These are phyloP conservation scores for Imbricaverruca yamaguchii DNA, from an alignment of 2,888 invertebrate genomes.

Conservation along the genomic window DNA sequence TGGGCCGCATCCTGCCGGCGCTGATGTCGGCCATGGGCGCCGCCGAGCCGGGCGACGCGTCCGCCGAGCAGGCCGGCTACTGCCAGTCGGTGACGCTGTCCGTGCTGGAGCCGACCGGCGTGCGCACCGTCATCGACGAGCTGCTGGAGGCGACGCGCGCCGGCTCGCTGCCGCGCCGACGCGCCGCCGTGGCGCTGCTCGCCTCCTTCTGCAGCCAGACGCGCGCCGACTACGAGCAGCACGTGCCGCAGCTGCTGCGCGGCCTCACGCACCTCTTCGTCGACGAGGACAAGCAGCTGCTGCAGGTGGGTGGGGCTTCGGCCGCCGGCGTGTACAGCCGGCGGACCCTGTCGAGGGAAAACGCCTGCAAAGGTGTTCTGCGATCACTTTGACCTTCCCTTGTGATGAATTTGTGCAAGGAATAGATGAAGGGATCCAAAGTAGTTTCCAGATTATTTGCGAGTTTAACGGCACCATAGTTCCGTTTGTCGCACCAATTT, in stretches of 20 bases:
- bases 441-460: no score
- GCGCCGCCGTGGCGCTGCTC: slow-evolving; percentile 77
- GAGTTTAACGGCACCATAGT: no score
- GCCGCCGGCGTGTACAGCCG: no score
- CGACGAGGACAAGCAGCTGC: slow-evolving; percentile 67
- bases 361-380: no score
- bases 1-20: slow-evolving; percentile 86
- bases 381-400: no score
- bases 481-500: no score
- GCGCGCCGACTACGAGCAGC: slow-evolving; percentile 75
- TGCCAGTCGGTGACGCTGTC: slow-evolving; percentile 89
- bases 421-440: no score
- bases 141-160: slow-evolving; percentile 41
- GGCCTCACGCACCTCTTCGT: slow-evolving; percentile 79
- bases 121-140: slow-evolving; percentile 78
- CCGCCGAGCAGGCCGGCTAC: slow-evolving; percentile 69
- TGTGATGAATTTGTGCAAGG: no score
- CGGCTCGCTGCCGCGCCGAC: slow-evolving; percentile 42
- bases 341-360: no score
- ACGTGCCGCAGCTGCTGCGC: slow-evolving; percentile 78
- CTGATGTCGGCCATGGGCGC: slow-evolving; percentile 65
- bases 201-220: slow-evolving; percentile 85
- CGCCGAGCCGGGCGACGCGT: slow-evolving; percentile 57
- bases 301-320: slow-evolving; percentile 45
- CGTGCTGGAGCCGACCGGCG: slow-evolving; percentile 75